phyloP scores from a whole-genome alignment of 2,797 vertebrate species.

The Phoebastria nigripes region DNA sequence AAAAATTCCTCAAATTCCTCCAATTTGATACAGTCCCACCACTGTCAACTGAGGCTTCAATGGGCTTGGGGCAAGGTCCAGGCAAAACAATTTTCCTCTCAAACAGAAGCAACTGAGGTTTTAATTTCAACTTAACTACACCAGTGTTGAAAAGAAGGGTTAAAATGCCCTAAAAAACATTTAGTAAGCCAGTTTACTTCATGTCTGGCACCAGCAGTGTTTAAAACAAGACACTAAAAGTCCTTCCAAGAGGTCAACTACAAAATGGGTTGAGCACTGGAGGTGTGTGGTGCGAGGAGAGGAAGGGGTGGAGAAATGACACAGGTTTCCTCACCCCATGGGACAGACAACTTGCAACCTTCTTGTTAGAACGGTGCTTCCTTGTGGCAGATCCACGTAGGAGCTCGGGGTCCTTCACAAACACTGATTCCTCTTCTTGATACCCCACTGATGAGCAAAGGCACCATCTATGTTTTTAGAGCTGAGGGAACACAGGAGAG shows the following conservation, averaged over 20 bases:
- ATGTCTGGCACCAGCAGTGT: neutral
- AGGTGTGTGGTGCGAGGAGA: neutral
- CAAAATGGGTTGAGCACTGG: neutral
- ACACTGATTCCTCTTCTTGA: neutral
- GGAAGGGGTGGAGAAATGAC: neutral
- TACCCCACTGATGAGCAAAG: neutral
- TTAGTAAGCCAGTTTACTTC: neutral
- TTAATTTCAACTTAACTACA: neutral
- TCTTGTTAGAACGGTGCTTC: neutral
- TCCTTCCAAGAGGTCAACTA: neutral
- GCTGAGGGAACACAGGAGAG: neutral
- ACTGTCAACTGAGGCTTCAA: neutral
- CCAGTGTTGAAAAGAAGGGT: neutral
- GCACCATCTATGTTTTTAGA: neutral
- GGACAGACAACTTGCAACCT: neutral
- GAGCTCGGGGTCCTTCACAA: neutral
- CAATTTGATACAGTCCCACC: neutral
- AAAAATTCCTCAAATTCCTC: neutral
- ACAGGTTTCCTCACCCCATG: neutral
- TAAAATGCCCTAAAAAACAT: neutral
- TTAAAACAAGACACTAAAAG: neutral
- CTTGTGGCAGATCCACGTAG: too few relatives aligned
- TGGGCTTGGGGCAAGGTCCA: neutral
- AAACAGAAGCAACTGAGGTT: neutral
- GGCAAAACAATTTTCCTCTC: neutral